phyloP scores from a whole-genome alignment of 2,113 vertebrate genomes.

The Himantopus leucocephalus region DNA sequence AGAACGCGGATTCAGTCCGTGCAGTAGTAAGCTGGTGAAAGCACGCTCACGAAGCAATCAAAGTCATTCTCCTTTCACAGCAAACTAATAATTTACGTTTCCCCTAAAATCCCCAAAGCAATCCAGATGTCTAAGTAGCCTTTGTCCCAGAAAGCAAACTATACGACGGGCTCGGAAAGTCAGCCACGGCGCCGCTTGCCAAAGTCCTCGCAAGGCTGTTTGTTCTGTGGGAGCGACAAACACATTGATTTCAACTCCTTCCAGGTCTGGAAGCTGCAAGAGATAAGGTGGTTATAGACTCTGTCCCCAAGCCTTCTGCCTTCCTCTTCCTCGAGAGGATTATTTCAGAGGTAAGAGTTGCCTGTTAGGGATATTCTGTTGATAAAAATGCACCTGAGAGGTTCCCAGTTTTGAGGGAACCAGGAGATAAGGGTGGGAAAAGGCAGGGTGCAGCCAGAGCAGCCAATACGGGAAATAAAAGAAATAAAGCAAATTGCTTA shows the following conservation, averaged over 20 bases:
- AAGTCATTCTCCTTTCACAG: neutral
- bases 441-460: neutral
- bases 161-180: neutral
- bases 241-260: neutral
- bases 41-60: neutral
- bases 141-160: conserved; percentile 34
- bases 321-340: neutral
- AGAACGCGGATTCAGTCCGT: fast-evolving
- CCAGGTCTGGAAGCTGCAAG: neutral
- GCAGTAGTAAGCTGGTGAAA: neutral
- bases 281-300: neutral
- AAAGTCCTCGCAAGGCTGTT: neutral
- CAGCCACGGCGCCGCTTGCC: fast-evolving
- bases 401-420: neutral
- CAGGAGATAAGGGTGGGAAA: neutral
- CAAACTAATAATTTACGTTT: conserved; percentile 10
- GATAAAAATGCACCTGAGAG: neutral
- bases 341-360: neutral
- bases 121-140: conserved; percentile 35
- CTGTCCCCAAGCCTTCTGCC: neutral
- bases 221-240: neutral
- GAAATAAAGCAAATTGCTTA: neutral
- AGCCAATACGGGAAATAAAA: neutral
- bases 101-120: neutral
- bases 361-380: neutral